Base-by-base conservation (phyloP, 1,140 invertebrate genomes). In the Chironomus striatipennis region DNA sequence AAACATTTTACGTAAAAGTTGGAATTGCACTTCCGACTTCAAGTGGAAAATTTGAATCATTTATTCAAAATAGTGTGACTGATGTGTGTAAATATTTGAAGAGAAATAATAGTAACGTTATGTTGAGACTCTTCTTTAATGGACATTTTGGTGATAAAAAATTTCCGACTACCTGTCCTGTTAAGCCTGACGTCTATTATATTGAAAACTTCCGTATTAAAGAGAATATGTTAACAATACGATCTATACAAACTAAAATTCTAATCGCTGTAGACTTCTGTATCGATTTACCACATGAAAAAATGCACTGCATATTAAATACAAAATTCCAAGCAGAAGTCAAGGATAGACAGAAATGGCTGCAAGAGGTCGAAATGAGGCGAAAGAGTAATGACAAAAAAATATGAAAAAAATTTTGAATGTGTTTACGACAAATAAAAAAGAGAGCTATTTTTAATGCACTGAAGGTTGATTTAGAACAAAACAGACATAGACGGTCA, bases 41-140 rank as follows among this genome's bases (percentile, higher is more conserved):
- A 18, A 70, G 18, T 70, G 65, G 65, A 70, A 70, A 70, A 21
- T 70, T 21, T 18, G 65, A 70, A 21, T 20, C 65, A 1, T 70
- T 20, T 20, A 18, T 70, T 21, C 17, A 20, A 21, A 70, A 70
- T 20, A 70, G n/a, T 20, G 65, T 70, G 7, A 9, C 18, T 20
- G 65, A 70, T 70, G 65, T 70, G 20, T 70, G 65, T 70, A 70
- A 70, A 70, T 70, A 70, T 20, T 70, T 70, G 17, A 70, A 70
- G 18, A 20, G 5, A 10, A 70, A 70, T 70, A 70, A 70, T 21
- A 17, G n/a, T 6, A 70, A 70, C 20, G 5, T 70, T 15, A 70
- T 70, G 7, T 10, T 70, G 17, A n/a, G 20, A 12, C 17, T 70
- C 9, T 70, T 70, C 18, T 70, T 70, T 18, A 70, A 70, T 18